Evolutionary conservation across 2,888 invertebrate species (phyloP), one percentile per base, ranked within the genome.

Genomic region (Sialis lutaria): DNA sequence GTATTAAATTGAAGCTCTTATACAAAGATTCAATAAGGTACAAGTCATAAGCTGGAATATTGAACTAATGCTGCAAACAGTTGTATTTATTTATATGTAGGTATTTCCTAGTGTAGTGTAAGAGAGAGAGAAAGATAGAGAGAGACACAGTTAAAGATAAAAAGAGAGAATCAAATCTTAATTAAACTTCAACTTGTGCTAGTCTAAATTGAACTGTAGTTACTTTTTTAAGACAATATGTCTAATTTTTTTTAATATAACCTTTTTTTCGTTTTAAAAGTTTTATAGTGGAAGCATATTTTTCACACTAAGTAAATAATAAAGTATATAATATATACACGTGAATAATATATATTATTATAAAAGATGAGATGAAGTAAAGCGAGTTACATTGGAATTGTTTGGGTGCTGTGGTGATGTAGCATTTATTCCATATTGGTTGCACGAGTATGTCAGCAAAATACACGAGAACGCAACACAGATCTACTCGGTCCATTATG

Each of bases 351-450:
- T 9, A 9, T 39, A 39, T 39, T 12, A 39, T 10, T 39, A 39
- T 39, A 12, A 39, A 39, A 39, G 8, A 9, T 39, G 39, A 39
- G 39, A 39, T 12, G 10, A 39, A 12, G n/a, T 39, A 39, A 39
- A 39, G 10, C 13, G 39, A 13, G 39, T 39, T 39, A 12, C 35
- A n/a, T 35, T 35, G 9, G 32, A 12, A 33, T 10, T 43, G 43
- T 43, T 33, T 10, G 43, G 33, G 12, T 32, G 43, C 13, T 43
- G 43, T 43, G 43, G 43, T 43, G 43, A 43, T 43, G 43, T 43
- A 43, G 43, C 43, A 33, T 42, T 12, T 43, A 12, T 43, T 43
- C 33, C 43, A 43, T 33, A 43, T 43, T 43, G 43, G 6, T 9
- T n/a, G n/a, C 33, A 10, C 10, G 12, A 12, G 37, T 37, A 37